Evolutionary conservation across 37 sponge, comb jelly and placozoan genomes (phyloP).

Genomic region (Oscarella lobularis): DNA sequence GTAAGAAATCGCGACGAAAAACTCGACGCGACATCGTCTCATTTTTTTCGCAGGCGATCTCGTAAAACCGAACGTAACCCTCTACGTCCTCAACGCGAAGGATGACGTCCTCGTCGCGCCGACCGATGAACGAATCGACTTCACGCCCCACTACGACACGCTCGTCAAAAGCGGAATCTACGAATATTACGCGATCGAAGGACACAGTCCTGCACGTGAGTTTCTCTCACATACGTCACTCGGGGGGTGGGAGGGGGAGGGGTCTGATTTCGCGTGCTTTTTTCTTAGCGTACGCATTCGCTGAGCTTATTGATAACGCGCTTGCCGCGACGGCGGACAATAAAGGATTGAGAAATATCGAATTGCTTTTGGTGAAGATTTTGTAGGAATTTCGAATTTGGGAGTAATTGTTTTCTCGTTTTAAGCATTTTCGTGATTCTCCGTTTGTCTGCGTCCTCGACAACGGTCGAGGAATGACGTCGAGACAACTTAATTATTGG

Average conservation of each 20-base stretch:
- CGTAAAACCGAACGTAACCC: neutral
- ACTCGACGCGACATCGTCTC: neutral
- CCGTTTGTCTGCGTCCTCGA: neutral
- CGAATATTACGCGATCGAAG: conserved; percentile 7
- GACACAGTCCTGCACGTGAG: conserved; percentile 1
- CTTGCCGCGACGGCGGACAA: neutral
- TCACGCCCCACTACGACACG: neutral
- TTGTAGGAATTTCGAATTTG: too few species aligned
- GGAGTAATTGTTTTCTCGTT: too few species aligned
- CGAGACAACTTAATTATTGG: neutral
- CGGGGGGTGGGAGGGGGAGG: too few species aligned
- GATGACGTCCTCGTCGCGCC: neutral
- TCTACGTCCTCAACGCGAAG: neutral
- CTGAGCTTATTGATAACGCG: conserved; percentile 3
- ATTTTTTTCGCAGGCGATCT: neutral
- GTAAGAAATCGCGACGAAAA: neutral
- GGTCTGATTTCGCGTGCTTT: neutral
- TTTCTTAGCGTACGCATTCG: conserved; percentile 1
- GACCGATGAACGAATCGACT: neutral
- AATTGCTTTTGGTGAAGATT: conserved; percentile 1
- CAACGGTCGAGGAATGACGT: conserved; percentile 2
- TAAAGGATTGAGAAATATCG: neutral
- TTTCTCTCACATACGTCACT: too few species aligned
- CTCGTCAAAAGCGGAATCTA: conserved; percentile 7
- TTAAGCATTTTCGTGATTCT: neutral